Percentiles rank a stretch among this genome's conserved stretches.
Evolutionary conservation across 2,888 invertebrate genomes (phyloP).

Genomic region (Oligia strigilis): DNA sequence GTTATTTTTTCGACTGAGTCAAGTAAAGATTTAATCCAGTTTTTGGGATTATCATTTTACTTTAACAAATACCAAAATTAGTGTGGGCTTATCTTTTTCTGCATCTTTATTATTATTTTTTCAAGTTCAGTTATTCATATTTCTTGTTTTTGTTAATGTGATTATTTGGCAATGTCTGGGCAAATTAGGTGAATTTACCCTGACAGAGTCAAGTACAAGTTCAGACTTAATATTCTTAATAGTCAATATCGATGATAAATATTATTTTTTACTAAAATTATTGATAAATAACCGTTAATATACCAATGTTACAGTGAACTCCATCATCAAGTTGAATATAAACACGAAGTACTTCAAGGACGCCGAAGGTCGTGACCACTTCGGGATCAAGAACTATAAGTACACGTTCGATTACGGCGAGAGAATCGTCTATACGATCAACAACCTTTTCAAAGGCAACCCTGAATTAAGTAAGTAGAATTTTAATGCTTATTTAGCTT

Average conservation of each 20-base stretch:
- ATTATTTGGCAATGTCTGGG: too few species aligned
- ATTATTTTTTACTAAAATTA: background rate
- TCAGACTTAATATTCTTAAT: background rate
- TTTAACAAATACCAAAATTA: background rate
- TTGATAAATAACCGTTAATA: background rate
- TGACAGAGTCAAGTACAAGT: background rate
- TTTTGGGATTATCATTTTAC: background rate
- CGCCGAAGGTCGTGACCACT: conserved; percentile 84
- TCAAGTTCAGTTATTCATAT: background rate
- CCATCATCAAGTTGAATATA: conserved; percentile 86
- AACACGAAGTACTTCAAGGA: conserved; percentile 88
- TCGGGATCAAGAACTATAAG: conserved; percentile 86
- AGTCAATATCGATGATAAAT: background rate
- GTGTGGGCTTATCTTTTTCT: background rate
- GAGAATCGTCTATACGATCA: conserved; percentile 85
- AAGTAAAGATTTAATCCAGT: background rate
- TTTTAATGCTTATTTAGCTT: background rate
- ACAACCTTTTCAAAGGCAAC: conserved; percentile 87
- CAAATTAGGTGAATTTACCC: background rate
- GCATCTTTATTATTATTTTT: background rate
- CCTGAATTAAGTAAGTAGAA: conserved; percentile 85
- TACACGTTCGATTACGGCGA: conserved; percentile 87
- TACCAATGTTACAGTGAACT: conserved; percentile 82
- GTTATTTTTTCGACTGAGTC: background rate
- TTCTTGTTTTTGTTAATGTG: background rate